Evolutionary conservation across 2,797 vertebrate species (phyloP).

Genomic region (Alauda arvensis): DNA sequence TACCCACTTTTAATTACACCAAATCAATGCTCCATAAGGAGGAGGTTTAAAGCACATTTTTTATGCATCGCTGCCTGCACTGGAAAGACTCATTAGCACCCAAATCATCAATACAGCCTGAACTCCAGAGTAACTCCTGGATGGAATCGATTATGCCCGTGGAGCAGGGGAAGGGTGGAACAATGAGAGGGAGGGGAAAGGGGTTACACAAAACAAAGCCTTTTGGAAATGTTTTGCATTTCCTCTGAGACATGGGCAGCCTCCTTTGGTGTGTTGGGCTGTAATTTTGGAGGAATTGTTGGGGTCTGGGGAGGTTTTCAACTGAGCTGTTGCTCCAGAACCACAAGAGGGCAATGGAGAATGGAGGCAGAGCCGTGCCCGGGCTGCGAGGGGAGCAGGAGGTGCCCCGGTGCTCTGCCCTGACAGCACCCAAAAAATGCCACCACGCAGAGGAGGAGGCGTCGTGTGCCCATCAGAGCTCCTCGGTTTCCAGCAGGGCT

Average conservation of each 20-base stretch:
- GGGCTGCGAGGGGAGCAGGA: background rate
- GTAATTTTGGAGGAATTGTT: background rate
- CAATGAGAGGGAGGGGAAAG: background rate
- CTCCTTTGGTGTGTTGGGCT: background rate
- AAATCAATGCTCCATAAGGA: constrained; percentile 34
- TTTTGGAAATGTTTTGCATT: background rate
- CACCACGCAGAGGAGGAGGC: background rate
- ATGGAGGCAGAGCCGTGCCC: background rate
- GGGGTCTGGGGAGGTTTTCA: background rate
- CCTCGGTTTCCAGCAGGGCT: background rate
- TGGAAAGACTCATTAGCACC: constrained; percentile 34
- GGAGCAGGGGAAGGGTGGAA: background rate
- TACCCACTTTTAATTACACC: constrained; percentile 35
- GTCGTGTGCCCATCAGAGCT: background rate
- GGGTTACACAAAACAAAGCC: background rate
- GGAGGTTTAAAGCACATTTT: constrained; percentile 18
- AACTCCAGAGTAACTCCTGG: constrained; percentile 37
- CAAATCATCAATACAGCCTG: constrained; percentile 40
- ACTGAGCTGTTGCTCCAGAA: background rate
- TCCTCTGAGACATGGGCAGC: background rate
- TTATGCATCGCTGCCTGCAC: background rate
- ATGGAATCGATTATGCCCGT: constrained; percentile 27
- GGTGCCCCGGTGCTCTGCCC: background rate
- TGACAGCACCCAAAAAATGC: background rate
- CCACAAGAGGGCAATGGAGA: constrained; percentile 55